Evolutionary conservation across 1,140 invertebrate genomes (phyloP).

Genomic region (Pectinophora gossypiella): DNA sequence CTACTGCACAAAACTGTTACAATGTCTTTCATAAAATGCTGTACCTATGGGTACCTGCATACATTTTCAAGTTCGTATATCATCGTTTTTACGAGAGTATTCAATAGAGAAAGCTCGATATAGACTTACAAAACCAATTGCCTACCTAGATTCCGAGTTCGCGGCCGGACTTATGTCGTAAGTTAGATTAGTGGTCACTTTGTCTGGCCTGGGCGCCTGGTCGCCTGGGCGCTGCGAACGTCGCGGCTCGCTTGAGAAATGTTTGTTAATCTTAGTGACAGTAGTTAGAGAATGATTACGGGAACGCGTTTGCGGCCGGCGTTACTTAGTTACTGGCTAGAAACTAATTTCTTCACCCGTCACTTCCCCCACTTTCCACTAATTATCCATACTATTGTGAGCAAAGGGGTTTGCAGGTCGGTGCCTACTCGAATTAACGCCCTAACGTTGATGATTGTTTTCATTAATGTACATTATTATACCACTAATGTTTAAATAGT

Average conservation of each 20-base stretch:
- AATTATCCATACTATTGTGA: constrained; percentile 31
- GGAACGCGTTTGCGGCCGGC: constrained; percentile 9
- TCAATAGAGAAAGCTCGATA: background rate
- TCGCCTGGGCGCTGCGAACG: background rate
- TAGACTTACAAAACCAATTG: background rate
- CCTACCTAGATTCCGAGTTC: background rate
- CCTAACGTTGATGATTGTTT: constrained; percentile 12
- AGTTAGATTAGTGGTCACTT: background rate
- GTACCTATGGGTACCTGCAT: too few relatives aligned
- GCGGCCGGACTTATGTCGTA: background rate
- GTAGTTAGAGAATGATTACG: constrained; percentile 4
- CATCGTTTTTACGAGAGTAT: too few relatives aligned
- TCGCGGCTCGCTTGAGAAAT: background rate
- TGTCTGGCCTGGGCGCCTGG: too few relatives aligned
- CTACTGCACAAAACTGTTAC: too few relatives aligned
- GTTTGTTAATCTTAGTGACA: background rate
- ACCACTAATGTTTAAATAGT: too few relatives aligned
- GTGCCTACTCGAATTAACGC: constrained; percentile 13
- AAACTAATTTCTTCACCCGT: constrained; percentile 24
- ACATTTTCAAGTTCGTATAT: too few relatives aligned
- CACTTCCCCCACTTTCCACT: constrained; percentile 23
- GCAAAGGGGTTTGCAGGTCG: constrained; percentile 31
- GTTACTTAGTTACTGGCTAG: constrained; percentile 1
- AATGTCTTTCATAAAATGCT: too few relatives aligned
- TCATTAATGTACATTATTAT: too few relatives aligned